Evolutionary conservation across 1,140 invertebrate genomes (phyloP).

Genomic region (Telenomus remus): DNA sequence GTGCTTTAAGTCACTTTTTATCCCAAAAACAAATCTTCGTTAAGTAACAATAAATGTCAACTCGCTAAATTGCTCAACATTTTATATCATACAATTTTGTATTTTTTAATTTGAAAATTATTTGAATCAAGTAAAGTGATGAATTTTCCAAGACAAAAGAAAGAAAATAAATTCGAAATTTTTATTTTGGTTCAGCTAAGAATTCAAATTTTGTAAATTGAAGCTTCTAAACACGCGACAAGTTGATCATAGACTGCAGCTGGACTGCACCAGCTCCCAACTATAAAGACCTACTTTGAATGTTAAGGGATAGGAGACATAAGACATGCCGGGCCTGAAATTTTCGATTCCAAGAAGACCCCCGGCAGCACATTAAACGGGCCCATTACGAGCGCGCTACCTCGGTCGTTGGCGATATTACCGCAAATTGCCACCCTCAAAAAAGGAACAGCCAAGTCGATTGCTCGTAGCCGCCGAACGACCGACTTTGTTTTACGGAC

Average conservation of each 20-base stretch:
- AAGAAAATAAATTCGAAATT: too few relatives aligned
- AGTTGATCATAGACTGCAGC: background rate
- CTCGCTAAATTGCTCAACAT: too few relatives aligned
- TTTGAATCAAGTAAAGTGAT: too few relatives aligned
- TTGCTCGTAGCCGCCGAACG: constrained; percentile 60
- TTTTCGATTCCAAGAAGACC: constrained; percentile 59
- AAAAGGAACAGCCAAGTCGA: constrained; percentile 66
- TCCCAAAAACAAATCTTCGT: too few relatives aligned
- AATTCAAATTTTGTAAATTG: background rate
- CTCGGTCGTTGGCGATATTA: constrained; percentile 73
- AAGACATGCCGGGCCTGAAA: constrained; percentile 19
- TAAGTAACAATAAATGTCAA: too few relatives aligned
- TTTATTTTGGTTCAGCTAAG: too few relatives aligned
- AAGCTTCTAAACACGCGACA: constrained; percentile 6
- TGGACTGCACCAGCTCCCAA: background rate
- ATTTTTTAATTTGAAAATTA: too few relatives aligned
- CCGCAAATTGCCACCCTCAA: constrained; percentile 76
- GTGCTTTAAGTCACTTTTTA: too few relatives aligned
- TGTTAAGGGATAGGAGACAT: constrained; percentile 40
- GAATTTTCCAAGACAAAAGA: too few relatives aligned
- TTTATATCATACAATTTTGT: too few relatives aligned
- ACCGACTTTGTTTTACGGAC: constrained; percentile 66
- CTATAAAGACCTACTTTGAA: constrained; percentile 31
- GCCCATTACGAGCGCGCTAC: constrained; percentile 70
- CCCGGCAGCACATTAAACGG: constrained; percentile 56